Evolutionary conservation across 2,113 vertebrate genomes (phyloP).

Genomic region (Pseudorectes ferrugineus): DNA sequence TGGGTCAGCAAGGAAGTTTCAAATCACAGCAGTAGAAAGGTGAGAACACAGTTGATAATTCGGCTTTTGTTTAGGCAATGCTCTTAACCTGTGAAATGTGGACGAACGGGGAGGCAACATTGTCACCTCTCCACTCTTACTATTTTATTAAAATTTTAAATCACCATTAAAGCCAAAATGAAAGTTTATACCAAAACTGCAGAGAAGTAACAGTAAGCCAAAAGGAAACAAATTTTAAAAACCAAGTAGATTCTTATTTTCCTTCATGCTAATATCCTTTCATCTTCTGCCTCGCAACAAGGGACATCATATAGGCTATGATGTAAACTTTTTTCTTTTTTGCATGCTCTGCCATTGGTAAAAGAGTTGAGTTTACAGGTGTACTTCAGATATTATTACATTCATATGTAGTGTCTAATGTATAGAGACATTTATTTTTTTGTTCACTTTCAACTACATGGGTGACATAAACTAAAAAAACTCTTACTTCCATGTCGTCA

Average conservation of each 20-base stretch:
- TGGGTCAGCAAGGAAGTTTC: background rate
- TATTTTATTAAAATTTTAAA: background rate
- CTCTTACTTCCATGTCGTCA: background rate
- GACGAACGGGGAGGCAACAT: background rate
- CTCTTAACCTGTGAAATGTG: background rate
- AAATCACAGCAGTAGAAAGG: background rate
- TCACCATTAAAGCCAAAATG: background rate
- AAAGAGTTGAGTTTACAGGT: background rate
- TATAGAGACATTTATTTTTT: constrained; percentile 11
- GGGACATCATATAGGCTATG: background rate
- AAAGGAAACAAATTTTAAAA: background rate
- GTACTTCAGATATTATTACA: constrained; percentile 2
- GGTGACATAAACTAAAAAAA: background rate
- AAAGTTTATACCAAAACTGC: background rate
- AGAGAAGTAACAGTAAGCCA: background rate
- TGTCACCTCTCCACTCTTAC: background rate
- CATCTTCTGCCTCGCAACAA: background rate
- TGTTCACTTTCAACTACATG: background rate
- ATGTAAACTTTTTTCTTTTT: background rate
- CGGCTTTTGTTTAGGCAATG: background rate
- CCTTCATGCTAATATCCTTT: background rate
- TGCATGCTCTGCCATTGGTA: background rate
- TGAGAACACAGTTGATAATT: background rate
- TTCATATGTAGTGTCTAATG: background rate
- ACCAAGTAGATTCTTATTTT: background rate